Evolutionary conservation across 23 tunicate species (phyloP), one percentile per base, ranked within the genome.

Genomic region (Halocynthia aurantium): DNA sequence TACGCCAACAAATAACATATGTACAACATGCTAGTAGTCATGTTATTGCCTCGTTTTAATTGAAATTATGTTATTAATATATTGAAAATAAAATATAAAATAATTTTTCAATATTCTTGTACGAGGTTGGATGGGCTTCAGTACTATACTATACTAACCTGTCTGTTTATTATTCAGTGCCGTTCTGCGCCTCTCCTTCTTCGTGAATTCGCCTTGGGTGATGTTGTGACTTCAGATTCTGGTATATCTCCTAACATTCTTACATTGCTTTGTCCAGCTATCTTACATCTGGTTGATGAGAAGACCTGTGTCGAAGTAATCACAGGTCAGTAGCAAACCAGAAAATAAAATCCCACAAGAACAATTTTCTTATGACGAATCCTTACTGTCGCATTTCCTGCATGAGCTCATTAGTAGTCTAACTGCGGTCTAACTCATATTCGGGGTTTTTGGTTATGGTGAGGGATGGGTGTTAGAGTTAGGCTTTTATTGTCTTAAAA

Each of bases 211-310:
- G 50, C 31, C 20, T 72, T 72, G 66, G 76, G 50, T 50, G 65
- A 31, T 58, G 50, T 12, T 10, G 57, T 74, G 18, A 56, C 62
- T 12, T 20, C 62, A 2, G 10, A 20, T 17, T 9, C 10, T 51
- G 78, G 78, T 4, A 74, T 74, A 8, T n/a, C 49, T 8, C 17
- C 78, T 8, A 54, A 54, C 71, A 44, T 54, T 8, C 56, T 74
- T 54, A 55, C 65, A 54, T 51, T 74, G 78, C 50, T 74, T 2
- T 74, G 78, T 74, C 78, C 78, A 8, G 55, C 78, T 51, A 8
- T 74, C 10, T 5, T 74, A 55, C 56, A 54, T 56, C 78, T 74
- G 8, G 20, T 31, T 11, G 62, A 21, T 54, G 78, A 52, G 62
- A 74, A 54, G 5, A 51, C 78, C 10, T 74, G 78, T 50, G 56